Base-by-base conservation (phyloP, 1,140 invertebrate genomes). In the Gonatopus flavifemur region DNA sequence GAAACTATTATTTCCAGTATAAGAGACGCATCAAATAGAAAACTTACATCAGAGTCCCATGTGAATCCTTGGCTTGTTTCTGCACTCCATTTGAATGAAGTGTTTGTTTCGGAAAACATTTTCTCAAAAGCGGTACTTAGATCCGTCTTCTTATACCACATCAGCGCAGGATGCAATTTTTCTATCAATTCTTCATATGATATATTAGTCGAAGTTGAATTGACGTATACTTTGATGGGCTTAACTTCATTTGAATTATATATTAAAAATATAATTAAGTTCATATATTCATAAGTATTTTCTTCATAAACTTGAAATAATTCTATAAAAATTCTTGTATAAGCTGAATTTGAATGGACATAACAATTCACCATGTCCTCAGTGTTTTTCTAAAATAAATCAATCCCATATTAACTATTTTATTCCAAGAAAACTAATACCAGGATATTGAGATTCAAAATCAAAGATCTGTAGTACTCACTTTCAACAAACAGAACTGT, bases 401-500 rank as follows among this genome's bases (percentile, higher is more conserved):
- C 7, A 39, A 31, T 38, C 10, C 19, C 19, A 16, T 30, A 24
- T 49, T 25, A 42, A 39, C 16, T 18, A 6, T 19, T 3, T 51
- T 12, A 38, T 10, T 35, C n/a, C 8, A n/a, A n/a, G n/a, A n/a
- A n/a, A n/a, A n/a, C n/a, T n/a, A n/a, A n/a, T n/a, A n/a, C n/a
- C n/a, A n/a, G n/a, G n/a, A n/a, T n/a, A n/a, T n/a, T n/a, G n/a
- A n/a, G n/a, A n/a, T n/a, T n/a, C n/a, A n/a, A n/a, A n/a, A n/a
- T n/a, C n/a, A n/a, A n/a, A n/a, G n/a, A n/a, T 38, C 15, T 3
- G 33, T 21, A 31, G 28, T 15, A 24, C 10, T 7, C 49, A 68
- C 65, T 41, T 55, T 52, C 5, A 69, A 25, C 21, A 36, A 20
- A 8, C 38, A 8, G 19, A 40, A 67, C 6, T 69, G 65, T 31